Base-by-base conservation (phyloP, 1,140 invertebrate genomes). In the Drosophila parabipectinata region DNA sequence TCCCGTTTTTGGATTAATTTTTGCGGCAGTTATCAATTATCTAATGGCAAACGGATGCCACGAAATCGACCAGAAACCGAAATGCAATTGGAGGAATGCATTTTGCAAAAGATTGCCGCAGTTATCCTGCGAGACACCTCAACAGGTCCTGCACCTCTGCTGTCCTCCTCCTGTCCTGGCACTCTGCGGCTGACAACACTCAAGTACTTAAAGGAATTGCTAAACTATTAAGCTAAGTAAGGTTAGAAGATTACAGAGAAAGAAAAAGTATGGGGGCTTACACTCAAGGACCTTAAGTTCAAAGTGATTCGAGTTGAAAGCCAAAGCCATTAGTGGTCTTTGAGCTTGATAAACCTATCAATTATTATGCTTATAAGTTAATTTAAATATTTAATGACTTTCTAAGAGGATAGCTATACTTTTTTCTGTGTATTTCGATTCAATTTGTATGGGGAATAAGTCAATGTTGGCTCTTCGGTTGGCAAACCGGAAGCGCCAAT, bases 201-300 rank as follows among this genome's bases (percentile, higher is more conserved):
- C 21, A 44, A 58, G 57, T 80, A 67, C 63, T 71, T 61, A 59
- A 53, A 73, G 51, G 59, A 69, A 84, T 66, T 63, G 76, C 67
- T 72, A 41, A 77, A 69, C 72, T 84, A 78, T 74, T 69, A 78
- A 63, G 45, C 50, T 56, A 61, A 59, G 51, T 61, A 48, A 14
- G 48, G 45, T 21, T 45, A 24, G n/a, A 26, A 7, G 47, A 6
- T 8, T 9, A 28, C 28, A 47, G 45, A 24, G 5, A 24, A 9
- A 47, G 18, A 47, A 47, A 47, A 2, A 12, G 15, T 6, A 1
- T 4, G 6, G 7, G 14, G 6, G 4, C n/a, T 18, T 15, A 4
- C 5, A 28, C 26, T 28, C 5, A 28, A 28, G 6, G 26, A 28
- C 6, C 4, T 28, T 4, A 5, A 28, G 26, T 28, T 28, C 5